Conservation (phyloP, 2,888 invertebrate genomes). For the Cenopis cana region DNA sequence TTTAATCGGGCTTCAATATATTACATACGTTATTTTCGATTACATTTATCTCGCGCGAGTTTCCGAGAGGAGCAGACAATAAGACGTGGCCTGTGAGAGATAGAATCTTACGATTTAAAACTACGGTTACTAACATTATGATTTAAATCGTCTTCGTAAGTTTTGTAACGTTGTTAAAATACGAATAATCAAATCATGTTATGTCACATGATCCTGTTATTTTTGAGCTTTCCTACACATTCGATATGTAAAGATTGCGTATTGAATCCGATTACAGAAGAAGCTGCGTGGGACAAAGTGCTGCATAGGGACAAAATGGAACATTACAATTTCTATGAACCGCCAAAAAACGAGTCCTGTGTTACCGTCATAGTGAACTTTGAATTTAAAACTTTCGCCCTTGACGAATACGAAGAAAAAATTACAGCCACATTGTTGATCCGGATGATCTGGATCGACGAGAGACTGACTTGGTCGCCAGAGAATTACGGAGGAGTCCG, state of each 20-base stretch:
- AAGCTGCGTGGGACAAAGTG: conserved; percentile 24
- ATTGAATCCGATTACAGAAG: neutral
- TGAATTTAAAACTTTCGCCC: conserved; percentile 18
- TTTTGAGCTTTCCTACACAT: neutral
- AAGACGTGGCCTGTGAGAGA: no score
- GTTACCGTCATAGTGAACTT: conserved; percentile 10
- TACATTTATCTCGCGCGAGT: no score
- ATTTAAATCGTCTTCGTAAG: no score
- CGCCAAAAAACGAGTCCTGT: conserved; percentile 10
- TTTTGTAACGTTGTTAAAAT: neutral
- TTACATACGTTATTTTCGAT: no score
- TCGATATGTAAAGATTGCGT: conserved; percentile 8
- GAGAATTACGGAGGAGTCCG: conserved; percentile 5
- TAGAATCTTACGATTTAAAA: no score
- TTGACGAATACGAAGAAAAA: conserved; percentile 20
- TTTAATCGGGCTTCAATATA: no score
- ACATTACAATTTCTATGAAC: neutral
- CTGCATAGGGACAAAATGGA: conserved; percentile 7
- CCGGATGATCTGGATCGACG: neutral
- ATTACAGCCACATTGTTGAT: conserved; percentile 16
- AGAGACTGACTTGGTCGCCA: neutral
- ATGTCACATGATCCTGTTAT: neutral
- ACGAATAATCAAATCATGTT: neutral
- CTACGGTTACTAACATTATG: no score
- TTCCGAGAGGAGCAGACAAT: no score